Base-by-base conservation (phyloP, 2,888 invertebrate species). In the Perizoma affinitatum region DNA sequence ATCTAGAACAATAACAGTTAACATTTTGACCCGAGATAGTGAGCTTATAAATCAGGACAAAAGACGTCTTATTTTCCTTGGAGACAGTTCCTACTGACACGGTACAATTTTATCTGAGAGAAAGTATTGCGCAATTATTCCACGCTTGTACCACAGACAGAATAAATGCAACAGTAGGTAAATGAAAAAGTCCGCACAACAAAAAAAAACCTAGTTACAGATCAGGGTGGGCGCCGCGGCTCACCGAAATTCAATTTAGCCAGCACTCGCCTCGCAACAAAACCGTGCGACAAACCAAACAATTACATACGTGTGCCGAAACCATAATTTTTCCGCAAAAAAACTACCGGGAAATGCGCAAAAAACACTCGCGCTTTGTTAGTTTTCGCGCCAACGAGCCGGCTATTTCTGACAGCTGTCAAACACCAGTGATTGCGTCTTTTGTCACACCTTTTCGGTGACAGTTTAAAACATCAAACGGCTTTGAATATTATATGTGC, bases 361-460 rank as follows among this genome's bases (percentile, higher is more conserved):
- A 85, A 86, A 87, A 88, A 78, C 67, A 71, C 65, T 72, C 73
- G 68, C 77, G 71, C 84, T 84, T 82, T 83, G 88, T 88, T 88
- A 88, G 86, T 83, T 88, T 86, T 85, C 87, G 85, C 90, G 87
- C 86, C 81, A 82, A 82, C 84, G 78, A 76, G 79, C 72, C 81
- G 78, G 79, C 84, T 83, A 86, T 83, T 86, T 85, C 83, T 90
- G 91, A 90, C 90, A 90, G 88, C 88, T 90, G 90, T 90, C 91
- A 90, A 86, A 85, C 78, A 79, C 77, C 75, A 76, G 80, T 78
- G 82, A 83, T 80, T 78, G 82, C 80, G 82, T 83, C 85, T 84
- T 86, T 84, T 83, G 82, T 81, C 80, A 76, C 84, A 81, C 84
- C 82, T 80, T 71, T 72, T 70, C 65, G 67, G 53, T 57, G 51